Percentiles rank a stretch among this genome's conserved stretches.
phyloP scores from a whole-genome alignment of 2,888 invertebrate species.

The Callinectes sapidus region DNA sequence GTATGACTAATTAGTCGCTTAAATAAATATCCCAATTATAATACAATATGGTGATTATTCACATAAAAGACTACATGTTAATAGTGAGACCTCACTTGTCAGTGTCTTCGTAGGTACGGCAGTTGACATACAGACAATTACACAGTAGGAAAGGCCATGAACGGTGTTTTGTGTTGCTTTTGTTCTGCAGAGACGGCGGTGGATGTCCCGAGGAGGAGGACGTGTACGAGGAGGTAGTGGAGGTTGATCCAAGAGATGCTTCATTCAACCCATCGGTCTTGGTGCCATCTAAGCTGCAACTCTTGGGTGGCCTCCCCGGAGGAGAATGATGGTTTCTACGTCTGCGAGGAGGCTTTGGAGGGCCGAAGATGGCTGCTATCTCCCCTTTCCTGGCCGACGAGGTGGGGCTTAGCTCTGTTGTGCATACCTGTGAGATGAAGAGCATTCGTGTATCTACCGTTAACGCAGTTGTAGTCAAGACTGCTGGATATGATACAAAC shows the following conservation, averaged over 20 bases:
- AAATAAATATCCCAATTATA: neutral
- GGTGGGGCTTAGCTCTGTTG: slow-evolving; percentile 22
- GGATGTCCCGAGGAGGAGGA: neutral
- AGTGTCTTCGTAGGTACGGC: slow-evolving; percentile 49
- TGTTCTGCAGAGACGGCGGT: neutral
- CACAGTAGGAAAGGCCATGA: slow-evolving; percentile 65
- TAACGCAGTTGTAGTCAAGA: neutral
- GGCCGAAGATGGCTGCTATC: slow-evolving; percentile 53
- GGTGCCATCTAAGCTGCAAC: neutral
- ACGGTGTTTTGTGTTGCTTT: neutral
- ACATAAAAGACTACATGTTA: neutral
- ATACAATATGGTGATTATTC: neutral
- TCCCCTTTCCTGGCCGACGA: neutral
- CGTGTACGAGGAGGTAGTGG: slow-evolving; percentile 50
- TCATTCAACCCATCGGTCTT: neutral
- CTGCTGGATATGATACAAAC: too few relatives aligned
- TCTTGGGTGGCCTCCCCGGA: slow-evolving; percentile 57
- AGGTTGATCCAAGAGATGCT: slow-evolving; percentile 13
- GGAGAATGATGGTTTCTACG: slow-evolving; percentile 41
- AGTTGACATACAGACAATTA: slow-evolving; percentile 61
- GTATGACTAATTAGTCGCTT: neutral
- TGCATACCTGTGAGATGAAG: slow-evolving; percentile 36
- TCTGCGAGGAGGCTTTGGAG: slow-evolving; percentile 52
- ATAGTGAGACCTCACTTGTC: neutral
- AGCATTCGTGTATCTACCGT: neutral